Conservation (phyloP, 2,888 invertebrate species). For the Protophormia terraenovae region DNA sequence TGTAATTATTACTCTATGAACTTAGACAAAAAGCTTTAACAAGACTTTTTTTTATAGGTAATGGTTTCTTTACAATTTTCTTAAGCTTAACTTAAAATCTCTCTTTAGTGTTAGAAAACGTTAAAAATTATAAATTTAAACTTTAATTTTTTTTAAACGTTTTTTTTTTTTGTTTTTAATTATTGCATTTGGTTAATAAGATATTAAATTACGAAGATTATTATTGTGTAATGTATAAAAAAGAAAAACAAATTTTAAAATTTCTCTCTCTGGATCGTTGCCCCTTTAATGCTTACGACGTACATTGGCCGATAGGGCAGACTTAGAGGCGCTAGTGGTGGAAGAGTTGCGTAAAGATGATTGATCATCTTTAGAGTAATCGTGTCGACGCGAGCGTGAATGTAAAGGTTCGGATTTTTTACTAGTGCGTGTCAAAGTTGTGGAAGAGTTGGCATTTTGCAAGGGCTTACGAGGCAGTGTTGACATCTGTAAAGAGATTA, state of each 20-base stretch:
- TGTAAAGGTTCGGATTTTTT: constrained; percentile 75
- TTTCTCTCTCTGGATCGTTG: background rate
- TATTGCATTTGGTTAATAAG: constrained; percentile 66
- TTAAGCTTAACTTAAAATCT: constrained; percentile 58
- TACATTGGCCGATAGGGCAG: constrained; percentile 78
- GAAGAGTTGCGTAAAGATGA: constrained; percentile 76
- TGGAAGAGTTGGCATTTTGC: constrained; percentile 74
- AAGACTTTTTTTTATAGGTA: background rate
- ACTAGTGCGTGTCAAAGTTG: constrained; percentile 74
- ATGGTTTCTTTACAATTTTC: constrained; percentile 20
- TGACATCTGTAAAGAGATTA: constrained; percentile 71
- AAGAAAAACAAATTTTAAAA: background rate
- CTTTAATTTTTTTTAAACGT: background rate
- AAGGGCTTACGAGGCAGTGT: constrained; percentile 79
- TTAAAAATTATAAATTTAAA: constrained; percentile 28
- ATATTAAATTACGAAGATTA: constrained; percentile 37
- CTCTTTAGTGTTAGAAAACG: constrained; percentile 60
- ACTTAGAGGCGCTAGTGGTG: constrained; percentile 76
- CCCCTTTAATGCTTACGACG: constrained; percentile 69
- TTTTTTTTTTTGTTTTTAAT: background rate
- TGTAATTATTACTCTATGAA: constrained; percentile 21
- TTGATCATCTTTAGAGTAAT: constrained; percentile 76
- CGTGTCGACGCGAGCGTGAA: constrained; percentile 72
- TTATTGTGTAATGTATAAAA: too few species aligned
- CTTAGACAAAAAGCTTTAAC: constrained; percentile 42